Evolutionary conservation across 1,140 invertebrate species (phyloP).

Genomic region (Aphidius gifuensis): DNA sequence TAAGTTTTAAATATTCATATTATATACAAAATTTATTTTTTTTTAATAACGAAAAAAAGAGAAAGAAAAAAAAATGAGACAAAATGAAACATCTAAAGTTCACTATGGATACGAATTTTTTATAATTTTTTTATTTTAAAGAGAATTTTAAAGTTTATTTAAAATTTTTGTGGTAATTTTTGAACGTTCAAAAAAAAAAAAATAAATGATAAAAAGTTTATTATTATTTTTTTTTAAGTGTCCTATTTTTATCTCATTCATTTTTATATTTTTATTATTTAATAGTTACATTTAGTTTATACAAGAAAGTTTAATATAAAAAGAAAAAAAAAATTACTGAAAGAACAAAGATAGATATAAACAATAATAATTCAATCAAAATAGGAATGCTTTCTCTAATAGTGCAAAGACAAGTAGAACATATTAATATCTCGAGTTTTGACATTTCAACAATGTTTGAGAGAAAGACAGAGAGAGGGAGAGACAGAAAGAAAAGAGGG

Average conservation of each 20-base stretch:
- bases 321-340: neutral
- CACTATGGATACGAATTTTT: too few species aligned
- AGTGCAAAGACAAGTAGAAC: constrained; percentile 41
- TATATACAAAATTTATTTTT: neutral
- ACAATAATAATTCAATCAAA: constrained; percentile 38
- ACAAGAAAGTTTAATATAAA: too few species aligned
- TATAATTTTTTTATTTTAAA: too few species aligned
- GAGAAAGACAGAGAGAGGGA: constrained; percentile 26
- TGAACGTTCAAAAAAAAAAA: too few species aligned
- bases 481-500: constrained; percentile 27
- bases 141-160: too few species aligned
- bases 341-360: constrained; percentile 5
- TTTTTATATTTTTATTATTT: too few species aligned
- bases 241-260: too few species aligned
- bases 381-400: constrained; percentile 20
- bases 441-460: constrained; percentile 33
- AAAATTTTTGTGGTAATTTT: too few species aligned
- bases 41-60: neutral
- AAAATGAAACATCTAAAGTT: neutral
- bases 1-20: constrained; percentile 56
- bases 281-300: too few species aligned
- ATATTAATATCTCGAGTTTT: constrained; percentile 57
- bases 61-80: neutral
- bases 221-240: too few species aligned
- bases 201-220: too few species aligned